These are phyloP conservation scores for Oligia strigilis DNA, from an alignment of 2,888 invertebrate genomes.

Conservation along the genomic window DNA sequence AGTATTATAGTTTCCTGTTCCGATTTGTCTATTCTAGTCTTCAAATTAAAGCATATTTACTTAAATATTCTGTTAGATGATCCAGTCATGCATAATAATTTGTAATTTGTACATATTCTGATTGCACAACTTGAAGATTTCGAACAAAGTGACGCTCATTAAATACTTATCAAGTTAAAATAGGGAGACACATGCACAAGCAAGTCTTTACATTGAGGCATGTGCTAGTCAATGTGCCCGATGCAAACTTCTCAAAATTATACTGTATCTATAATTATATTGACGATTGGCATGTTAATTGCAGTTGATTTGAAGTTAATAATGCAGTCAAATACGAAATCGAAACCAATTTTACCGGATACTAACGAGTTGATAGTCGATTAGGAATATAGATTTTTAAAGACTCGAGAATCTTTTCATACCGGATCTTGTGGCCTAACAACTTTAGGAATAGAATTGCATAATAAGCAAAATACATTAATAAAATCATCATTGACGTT, in stretches of 20 bases:
- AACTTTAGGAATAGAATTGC: conserved; percentile 48
- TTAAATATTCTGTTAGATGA: conserved; percentile 72
- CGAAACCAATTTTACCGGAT: conserved; percentile 36
- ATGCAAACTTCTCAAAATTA: conserved; percentile 35
- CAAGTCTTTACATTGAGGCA: conserved; percentile 22
- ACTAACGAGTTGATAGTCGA: conserved; percentile 57
- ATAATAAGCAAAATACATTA: conserved; percentile 43
- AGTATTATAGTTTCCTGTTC: conserved; percentile 68
- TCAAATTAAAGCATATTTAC: conserved; percentile 75
- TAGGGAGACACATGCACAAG: conserved; percentile 27
- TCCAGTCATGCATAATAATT: conserved; percentile 77
- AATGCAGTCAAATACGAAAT: conserved; percentile 53
- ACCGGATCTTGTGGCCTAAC: conserved; percentile 58
- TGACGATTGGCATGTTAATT: conserved; percentile 66
- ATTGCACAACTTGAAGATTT: conserved; percentile 82
- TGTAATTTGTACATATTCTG: conserved; percentile 85
- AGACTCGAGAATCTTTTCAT: conserved; percentile 50
- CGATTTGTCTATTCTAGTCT: conserved; percentile 81
- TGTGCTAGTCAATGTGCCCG: conserved; percentile 51
- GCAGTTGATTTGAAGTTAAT: conserved; percentile 82
- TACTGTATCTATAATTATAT: conserved; percentile 20
- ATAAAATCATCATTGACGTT: conserved; percentile 48
- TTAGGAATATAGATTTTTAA: conserved; percentile 35
- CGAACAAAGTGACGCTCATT: conserved; percentile 55
- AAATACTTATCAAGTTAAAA: conserved; percentile 44